Conservation (phyloP, 2,113 vertebrate species). For the Lanius collurio region DNA sequence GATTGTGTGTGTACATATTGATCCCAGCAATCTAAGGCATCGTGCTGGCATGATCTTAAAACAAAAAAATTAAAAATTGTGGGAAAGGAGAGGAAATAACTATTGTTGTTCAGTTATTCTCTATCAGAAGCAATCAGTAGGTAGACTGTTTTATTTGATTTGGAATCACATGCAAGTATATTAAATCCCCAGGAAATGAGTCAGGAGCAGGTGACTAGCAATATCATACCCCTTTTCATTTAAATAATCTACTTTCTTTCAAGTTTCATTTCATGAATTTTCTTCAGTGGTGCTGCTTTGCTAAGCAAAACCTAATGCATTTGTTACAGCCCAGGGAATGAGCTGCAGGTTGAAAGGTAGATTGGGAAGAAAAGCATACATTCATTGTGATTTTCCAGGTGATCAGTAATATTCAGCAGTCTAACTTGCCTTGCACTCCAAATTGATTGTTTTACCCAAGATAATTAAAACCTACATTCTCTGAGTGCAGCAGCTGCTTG, state of each 20-base stretch:
- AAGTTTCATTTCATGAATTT: slow-evolving; percentile 17
- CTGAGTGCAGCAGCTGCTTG: slow-evolving; percentile 34
- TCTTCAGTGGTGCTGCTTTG: not conserved
- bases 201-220: not conserved
- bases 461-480: slow-evolving; percentile 52
- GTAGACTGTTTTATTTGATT: not conserved
- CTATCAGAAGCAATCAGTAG: not conserved
- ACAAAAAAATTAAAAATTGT: not conserved
- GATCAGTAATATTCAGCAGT: slow-evolving; percentile 38
- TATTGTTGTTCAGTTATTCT: not conserved
- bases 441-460: slow-evolving; percentile 44
- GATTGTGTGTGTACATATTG: not conserved
- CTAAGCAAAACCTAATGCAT: slow-evolving; percentile 20
- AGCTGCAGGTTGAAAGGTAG: slow-evolving; percentile 5
- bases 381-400: slow-evolving; percentile 48
- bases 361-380: slow-evolving; percentile 11
- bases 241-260: not conserved
- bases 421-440: slow-evolving; percentile 28
- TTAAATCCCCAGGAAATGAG: not conserved
- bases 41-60: not conserved
- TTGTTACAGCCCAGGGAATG: slow-evolving; percentile 23
- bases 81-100: not conserved
- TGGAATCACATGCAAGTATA: not conserved
- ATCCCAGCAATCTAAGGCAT: not conserved
- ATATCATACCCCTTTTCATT: not conserved